These are phyloP conservation scores for Troilus luridus DNA, from an alignment of 2,888 invertebrate species.

Conservation along the genomic window DNA sequence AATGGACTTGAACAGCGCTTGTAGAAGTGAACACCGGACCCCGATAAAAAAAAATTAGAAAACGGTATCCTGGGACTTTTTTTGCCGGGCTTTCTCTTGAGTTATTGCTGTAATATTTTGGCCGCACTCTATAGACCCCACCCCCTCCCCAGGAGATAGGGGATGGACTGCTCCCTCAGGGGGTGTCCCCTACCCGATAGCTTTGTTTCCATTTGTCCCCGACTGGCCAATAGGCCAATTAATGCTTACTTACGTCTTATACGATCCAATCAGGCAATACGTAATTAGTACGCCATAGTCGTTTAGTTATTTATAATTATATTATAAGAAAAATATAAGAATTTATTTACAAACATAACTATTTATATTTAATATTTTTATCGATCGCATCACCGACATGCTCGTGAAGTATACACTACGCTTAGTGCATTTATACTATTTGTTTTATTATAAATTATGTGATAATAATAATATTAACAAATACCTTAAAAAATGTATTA, in stretches of 20 bases:
- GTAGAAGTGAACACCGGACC: constrained; percentile 7
- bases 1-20: constrained; percentile 21
- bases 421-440: too few relatives aligned
- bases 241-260: neutral
- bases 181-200: neutral
- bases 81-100: neutral
- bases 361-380: too few relatives aligned
- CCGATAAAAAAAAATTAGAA: constrained; percentile 35
- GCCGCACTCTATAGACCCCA: neutral
- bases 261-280: neutral
- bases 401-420: too few relatives aligned
- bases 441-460: too few relatives aligned
- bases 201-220: constrained; percentile 36
- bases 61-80: constrained; percentile 32
- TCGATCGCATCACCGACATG: too few relatives aligned
- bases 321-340: too few relatives aligned
- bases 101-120: constrained; percentile 23
- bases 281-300: neutral
- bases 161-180: constrained; percentile 25
- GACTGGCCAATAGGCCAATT: neutral
- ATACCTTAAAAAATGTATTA: too few relatives aligned
- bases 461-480: too few relatives aligned
- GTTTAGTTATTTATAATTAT: too few relatives aligned
- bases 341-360: too few relatives aligned
- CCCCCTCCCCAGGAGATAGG: neutral